Evolutionary conservation across 2,113 vertebrate species (phyloP).

Genomic region (Vanacampus margaritifer): DNA sequence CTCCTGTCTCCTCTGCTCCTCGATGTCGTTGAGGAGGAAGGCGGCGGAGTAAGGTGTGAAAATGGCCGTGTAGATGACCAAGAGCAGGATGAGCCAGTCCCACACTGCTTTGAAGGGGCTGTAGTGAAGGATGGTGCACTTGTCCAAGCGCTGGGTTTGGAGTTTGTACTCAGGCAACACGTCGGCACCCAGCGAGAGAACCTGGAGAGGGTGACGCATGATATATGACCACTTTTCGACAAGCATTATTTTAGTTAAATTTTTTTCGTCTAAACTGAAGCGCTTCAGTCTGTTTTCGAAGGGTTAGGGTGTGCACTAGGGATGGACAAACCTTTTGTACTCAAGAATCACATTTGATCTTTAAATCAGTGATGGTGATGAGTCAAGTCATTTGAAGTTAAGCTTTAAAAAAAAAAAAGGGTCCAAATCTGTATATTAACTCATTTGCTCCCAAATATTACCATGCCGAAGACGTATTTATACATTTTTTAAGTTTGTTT

Average conservation of each 20-base stretch:
- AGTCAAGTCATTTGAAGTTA: no score
- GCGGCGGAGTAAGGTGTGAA: constrained; percentile 98
- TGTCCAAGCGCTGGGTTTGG: constrained; percentile 92
- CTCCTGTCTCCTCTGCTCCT: constrained; percentile 87
- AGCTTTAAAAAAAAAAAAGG: no score
- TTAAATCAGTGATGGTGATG: no score
- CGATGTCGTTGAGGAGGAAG: constrained; percentile 94
- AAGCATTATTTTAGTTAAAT: background rate
- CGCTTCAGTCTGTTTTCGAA: no score
- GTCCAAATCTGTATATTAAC: no score
- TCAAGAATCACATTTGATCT: no score
- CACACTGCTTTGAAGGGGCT: constrained; percentile 98
- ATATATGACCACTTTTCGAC: background rate
- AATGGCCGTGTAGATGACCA: constrained; percentile 97
- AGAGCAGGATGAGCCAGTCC: constrained; percentile 96
- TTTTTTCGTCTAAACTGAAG: background rate
- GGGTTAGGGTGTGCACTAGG: background rate
- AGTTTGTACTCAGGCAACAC: constrained; percentile 97
- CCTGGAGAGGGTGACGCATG: constrained; percentile 63
- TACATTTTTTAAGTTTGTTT: no score
- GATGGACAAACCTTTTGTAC: background rate
- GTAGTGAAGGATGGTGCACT: constrained; percentile 97
- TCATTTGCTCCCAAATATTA: no score
- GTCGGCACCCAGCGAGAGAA: constrained; percentile 94
- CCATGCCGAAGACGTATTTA: no score